Conservation (phyloP, 2,888 invertebrate genomes). For the Eretmocerus hayati region DNA sequence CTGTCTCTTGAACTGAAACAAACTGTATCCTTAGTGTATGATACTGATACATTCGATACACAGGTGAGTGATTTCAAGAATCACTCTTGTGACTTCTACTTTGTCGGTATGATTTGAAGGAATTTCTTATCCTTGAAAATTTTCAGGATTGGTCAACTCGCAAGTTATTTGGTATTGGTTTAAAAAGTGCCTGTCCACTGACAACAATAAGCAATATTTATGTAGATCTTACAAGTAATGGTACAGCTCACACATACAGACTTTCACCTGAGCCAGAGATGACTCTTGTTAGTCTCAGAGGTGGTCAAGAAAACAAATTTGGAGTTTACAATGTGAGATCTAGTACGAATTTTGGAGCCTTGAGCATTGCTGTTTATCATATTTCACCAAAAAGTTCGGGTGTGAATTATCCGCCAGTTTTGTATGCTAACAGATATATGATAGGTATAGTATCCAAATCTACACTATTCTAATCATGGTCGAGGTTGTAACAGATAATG, state of each 20-base stretch:
- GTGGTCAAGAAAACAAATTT: conserved; percentile 60
- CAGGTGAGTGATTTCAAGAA: conserved; percentile 37
- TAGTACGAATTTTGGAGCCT: conserved; percentile 48
- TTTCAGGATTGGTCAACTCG: conserved; percentile 75
- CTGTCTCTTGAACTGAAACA: conserved; percentile 74
- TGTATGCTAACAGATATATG: conserved; percentile 74
- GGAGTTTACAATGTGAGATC: conserved; percentile 65
- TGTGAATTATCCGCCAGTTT: conserved; percentile 59
- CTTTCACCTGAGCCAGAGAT: conserved; percentile 58
- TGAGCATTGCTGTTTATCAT: conserved; percentile 63
- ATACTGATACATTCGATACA: conserved; percentile 51
- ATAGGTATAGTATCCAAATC: conserved; percentile 51
- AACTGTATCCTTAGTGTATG: conserved; percentile 82
- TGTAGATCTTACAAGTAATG: conserved; percentile 66
- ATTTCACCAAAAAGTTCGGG: conserved; percentile 48
- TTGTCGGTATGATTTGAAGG: neutral
- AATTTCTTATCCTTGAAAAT: neutral
- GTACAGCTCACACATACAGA: conserved; percentile 55
- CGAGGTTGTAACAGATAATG: too few relatives aligned
- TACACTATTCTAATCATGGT: neutral
- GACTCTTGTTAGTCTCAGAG: conserved; percentile 57
- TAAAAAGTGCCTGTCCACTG: conserved; percentile 75
- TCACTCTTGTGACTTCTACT: too few relatives aligned
- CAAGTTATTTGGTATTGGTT: conserved; percentile 78
- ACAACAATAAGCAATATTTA: conserved; percentile 72